A percentile compares a stretch with the other conserved stretches of the same genome.
Conservation (phyloP, 2,888 invertebrate species). For the Oligia fasciuncula region DNA sequence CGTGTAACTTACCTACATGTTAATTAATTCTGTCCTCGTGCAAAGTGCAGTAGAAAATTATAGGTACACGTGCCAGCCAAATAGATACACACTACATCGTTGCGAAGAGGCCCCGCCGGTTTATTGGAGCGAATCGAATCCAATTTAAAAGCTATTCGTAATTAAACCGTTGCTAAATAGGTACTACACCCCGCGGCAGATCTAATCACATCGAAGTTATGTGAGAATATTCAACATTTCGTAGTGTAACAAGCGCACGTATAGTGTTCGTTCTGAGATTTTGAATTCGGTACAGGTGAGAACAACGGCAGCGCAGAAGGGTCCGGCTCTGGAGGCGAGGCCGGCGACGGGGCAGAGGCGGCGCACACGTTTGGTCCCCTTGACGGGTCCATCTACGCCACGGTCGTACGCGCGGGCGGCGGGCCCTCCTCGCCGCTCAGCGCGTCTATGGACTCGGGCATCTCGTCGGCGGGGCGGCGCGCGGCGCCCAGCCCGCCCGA, state of each 20-base stretch:
- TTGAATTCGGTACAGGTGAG: conserved; percentile 86
- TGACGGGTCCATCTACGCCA: conserved; percentile 97
- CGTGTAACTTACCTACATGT: conserved; percentile 46
- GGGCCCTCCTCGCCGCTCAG: conserved; percentile 93
- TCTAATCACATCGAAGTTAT: conserved; percentile 40
- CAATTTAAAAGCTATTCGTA: conserved; percentile 83
- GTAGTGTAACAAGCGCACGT: conserved; percentile 2
- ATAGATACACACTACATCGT: conserved; percentile 51
- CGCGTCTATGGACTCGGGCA: conserved; percentile 97
- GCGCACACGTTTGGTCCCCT: conserved; percentile 95
- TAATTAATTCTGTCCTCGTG: conserved; percentile 65
- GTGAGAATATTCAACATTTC: conserved; percentile 15
- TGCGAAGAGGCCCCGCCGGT: conserved; percentile 67
- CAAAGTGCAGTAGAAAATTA: conserved; percentile 71
- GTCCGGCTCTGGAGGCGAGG: conserved; percentile 85
- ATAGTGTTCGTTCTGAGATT: conserved; percentile 26
- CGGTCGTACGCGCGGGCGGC: conserved; percentile 88
- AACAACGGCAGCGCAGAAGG: conserved; percentile 89
- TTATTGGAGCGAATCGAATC: conserved; percentile 82
- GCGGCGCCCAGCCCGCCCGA: conserved; percentile 89
- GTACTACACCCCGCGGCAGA: conserved; percentile 62
- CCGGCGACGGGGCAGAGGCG: conserved; percentile 84
- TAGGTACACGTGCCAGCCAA: conserved; percentile 60
- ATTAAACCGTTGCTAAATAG: conserved; percentile 78
- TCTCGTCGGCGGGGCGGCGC: conserved; percentile 93